phyloP scores from a whole-genome alignment of 2,888 invertebrate genomes.

The Drosophila hamatofila region DNA sequence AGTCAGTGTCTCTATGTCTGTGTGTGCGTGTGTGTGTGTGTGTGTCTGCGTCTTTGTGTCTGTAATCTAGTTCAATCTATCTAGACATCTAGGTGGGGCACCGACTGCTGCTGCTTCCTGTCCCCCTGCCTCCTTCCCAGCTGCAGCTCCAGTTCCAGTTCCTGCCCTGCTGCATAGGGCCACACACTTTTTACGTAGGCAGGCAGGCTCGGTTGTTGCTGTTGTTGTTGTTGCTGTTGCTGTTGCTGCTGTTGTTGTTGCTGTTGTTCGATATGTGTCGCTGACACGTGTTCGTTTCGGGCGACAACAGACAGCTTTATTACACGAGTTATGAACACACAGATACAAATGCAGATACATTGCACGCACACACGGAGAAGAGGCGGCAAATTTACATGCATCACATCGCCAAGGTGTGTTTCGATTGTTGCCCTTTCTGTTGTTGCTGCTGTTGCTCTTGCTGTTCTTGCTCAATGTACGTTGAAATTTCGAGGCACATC shows the following conservation, averaged over 20 bases:
- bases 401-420: conserved; percentile 27
- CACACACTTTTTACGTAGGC: conserved; percentile 51
- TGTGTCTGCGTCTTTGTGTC: conserved; percentile 13
- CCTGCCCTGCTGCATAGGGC: conserved; percentile 7
- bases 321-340: conserved; percentile 64
- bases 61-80: conserved; percentile 72
- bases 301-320: conserved; percentile 67
- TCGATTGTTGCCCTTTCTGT: conserved; percentile 9
- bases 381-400: conserved; percentile 38
- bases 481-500: conserved; percentile 33
- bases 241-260: conserved; percentile 19
- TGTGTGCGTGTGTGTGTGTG: not conserved
- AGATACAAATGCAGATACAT: conserved; percentile 22
- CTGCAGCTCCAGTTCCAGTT: conserved; percentile 15
- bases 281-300: conserved; percentile 71
- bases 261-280: conserved; percentile 68
- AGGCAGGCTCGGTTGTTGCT: conserved; percentile 2
- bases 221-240: conserved; percentile 20
- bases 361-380: conserved; percentile 9
- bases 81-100: conserved; percentile 71
- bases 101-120: conserved; percentile 1
- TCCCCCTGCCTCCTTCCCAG: not conserved
- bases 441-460: conserved; percentile 3
- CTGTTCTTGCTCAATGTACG: not conserved
- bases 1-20: not conserved